A percentile compares a stretch with the other conserved stretches of the same genome.
These are phyloP conservation scores for Toxostoma redivivum DNA, from an alignment of 2,113 vertebrate species.

Conservation along the genomic window DNA sequence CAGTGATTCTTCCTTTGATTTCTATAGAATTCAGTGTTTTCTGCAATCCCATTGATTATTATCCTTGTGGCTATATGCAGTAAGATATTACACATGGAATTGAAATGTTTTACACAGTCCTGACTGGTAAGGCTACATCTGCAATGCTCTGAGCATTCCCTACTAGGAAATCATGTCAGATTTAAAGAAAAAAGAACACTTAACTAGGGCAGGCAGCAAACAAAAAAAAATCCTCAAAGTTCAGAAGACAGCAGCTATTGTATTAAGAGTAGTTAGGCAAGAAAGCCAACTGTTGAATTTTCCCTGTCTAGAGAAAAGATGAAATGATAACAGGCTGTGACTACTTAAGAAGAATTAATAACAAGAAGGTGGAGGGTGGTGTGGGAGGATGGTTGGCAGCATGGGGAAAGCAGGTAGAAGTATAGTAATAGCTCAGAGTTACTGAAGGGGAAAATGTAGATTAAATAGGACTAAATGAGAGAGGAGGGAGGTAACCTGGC, in stretches of 20 bases:
- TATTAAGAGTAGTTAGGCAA: background rate
- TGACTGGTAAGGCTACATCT: background rate
- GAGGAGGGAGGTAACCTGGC: background rate
- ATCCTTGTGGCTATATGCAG: background rate
- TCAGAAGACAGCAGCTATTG: background rate
- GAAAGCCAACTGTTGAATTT: background rate
- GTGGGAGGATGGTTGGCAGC: constrained; percentile 10
- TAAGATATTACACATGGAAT: fast-evolving
- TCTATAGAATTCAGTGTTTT: background rate
- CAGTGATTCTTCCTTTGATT: background rate
- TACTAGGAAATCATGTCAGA: background rate
- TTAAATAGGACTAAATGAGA: constrained; percentile 1
- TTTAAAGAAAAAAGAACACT: background rate
- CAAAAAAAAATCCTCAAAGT: background rate
- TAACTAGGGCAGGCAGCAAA: constrained; percentile 3
- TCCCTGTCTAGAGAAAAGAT: background rate
- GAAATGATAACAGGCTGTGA: constrained; percentile 2
- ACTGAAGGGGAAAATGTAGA: constrained; percentile 7
- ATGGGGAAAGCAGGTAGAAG: background rate
- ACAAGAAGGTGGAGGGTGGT: background rate
- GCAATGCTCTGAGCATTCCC: background rate
- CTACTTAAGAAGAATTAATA: constrained; percentile 20
- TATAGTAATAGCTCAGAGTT: constrained; percentile 1
- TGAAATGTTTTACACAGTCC: background rate
- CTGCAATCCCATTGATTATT: background rate